Evolutionary conservation across 2,113 vertebrate species (phyloP), one percentile per base, ranked within the genome.

Genomic region (Toxotes jaculatrix): DNA sequence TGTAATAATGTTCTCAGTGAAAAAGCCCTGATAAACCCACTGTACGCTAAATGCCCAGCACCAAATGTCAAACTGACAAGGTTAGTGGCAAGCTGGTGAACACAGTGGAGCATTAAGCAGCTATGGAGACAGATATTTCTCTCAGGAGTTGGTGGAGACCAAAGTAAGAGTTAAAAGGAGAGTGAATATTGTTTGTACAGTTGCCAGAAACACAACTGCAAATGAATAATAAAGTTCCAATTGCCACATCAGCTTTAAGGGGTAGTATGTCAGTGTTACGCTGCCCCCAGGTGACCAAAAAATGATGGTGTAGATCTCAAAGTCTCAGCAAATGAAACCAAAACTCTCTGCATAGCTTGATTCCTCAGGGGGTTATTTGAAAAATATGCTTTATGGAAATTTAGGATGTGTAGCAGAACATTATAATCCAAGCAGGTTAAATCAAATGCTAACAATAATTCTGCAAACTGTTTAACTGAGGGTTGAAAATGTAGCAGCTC

Each of bases 391-490:
- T 27, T 27, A 27, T 27, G 27, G 27, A 27, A 27, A 27, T 27
- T 27, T 27, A 27, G 27, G 31, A 40, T 36, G 38, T 64, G 3
- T 63, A 17, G 19, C 32, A 11, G n/a, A 6, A n/a, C n/a, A 42
- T 61, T 47, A 14, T 16, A 31, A 13, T 77, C 38, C 40, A 57
- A 60, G 68, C 51, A 27, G 51, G 56, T 17, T 43, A 23, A 65
- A 74, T 59, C 27, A 82, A 73, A 82, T 8, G 55, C 70, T 45
- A 43, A 40, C 32, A 38, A 51, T 42, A 31, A 51, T 31, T 74
- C 63, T 84, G 64, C 80, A 78, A 61, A 61, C 75, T 53, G 80
- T 74, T 77, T 45, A 77, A 87, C 86, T 74, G 62, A 7, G 63
- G 49, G 13, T 23, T 42, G 23, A 61, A 56, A 40, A 4, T 43